Conservation (phyloP, 2,113 vertebrate species). For the Psilopogon haemacephalus region DNA sequence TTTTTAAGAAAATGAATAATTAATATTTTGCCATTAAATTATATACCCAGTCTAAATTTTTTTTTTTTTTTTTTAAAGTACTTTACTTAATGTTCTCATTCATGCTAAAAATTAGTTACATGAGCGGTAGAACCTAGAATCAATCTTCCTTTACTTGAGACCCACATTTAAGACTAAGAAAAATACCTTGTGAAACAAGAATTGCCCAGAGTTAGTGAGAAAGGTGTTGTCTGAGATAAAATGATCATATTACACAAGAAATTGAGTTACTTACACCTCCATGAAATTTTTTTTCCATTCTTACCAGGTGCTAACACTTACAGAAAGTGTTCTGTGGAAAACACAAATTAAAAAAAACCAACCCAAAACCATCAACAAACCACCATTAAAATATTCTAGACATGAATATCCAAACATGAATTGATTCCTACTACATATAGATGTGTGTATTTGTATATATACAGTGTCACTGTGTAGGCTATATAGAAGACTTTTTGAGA, state of each 20-base stretch:
- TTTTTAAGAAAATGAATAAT: not conserved
- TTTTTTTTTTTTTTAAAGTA: not conserved
- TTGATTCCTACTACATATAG: not conserved
- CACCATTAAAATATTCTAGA: not conserved
- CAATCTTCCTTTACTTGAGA: not conserved
- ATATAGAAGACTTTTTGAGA: not conserved
- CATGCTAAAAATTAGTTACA: not conserved
- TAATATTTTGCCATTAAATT: not conserved
- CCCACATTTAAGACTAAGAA: not conserved
- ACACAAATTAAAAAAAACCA: not conserved
- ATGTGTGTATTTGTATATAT: not conserved
- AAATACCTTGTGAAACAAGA: not conserved
- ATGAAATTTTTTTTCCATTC: not conserved
- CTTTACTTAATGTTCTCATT: not conserved
- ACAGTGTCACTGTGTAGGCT: not conserved
- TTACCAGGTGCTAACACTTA: not conserved
- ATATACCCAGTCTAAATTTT: not conserved
- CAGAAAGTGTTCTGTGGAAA: not conserved
- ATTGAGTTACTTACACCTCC: not conserved
- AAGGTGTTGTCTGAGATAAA: not conserved
- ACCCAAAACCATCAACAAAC: too few species aligned
- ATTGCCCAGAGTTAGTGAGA: not conserved
- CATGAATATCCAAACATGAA: not conserved
- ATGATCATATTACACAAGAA: not conserved
- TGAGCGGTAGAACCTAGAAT: not conserved